phyloP scores from a whole-genome alignment of 2,113 vertebrate genomes.

The Heterocephalus glaber region DNA sequence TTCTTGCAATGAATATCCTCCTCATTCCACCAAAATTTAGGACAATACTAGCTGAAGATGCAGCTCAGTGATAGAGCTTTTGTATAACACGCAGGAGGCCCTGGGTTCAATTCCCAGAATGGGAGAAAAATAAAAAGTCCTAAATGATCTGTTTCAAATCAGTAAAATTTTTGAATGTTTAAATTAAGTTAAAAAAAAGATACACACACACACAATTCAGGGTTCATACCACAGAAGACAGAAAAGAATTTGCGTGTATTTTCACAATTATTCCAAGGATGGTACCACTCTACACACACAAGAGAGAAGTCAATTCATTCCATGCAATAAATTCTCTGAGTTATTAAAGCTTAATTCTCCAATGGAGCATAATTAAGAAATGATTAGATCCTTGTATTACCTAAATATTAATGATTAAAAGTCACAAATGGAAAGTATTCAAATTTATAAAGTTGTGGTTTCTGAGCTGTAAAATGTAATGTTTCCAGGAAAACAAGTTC shows the following conservation, averaged over 20 bases:
- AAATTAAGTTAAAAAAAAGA: neutral
- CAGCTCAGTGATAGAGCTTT: neutral
- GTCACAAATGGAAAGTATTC: constrained; percentile 30
- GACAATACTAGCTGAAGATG: neutral
- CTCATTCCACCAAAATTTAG: neutral
- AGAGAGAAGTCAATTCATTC: constrained; percentile 30
- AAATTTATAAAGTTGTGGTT: constrained; percentile 23
- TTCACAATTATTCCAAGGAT: constrained; percentile 18
- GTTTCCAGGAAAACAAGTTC: constrained; percentile 48
- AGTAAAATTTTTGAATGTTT: neutral
- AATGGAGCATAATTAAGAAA: constrained; percentile 28
- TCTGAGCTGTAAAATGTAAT: constrained; percentile 44
- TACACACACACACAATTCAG: neutral
- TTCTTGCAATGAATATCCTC: neutral
- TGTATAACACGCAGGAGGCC: neutral
- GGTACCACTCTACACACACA: neutral
- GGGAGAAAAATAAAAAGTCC: neutral
- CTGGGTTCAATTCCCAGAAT: neutral
- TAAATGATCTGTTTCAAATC: neutral
- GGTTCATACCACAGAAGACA: neutral
- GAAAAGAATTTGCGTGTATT: neutral
- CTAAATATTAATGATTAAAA: constrained; percentile 48
- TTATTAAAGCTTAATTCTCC: constrained; percentile 13
- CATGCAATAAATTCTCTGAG: neutral
- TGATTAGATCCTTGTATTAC: neutral